These are phyloP conservation scores for Taxidea taxus DNA, from an alignment of 2,113 vertebrate genomes.

Conservation along the genomic window DNA sequence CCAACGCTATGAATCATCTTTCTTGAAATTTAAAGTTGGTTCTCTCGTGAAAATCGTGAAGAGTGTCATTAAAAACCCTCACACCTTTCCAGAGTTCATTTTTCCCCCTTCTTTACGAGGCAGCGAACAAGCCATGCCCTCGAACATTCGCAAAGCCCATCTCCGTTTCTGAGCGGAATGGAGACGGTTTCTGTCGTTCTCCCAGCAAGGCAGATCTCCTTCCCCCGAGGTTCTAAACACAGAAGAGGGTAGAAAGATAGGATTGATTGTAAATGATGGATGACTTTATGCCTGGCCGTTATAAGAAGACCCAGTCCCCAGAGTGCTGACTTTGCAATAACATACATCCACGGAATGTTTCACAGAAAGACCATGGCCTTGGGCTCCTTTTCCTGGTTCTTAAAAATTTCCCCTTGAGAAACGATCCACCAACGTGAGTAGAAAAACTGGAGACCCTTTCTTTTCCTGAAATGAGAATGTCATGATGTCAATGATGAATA, in stretches of 20 bases:
- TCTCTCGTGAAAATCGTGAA: background rate
- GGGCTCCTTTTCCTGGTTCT: background rate
- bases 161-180: background rate
- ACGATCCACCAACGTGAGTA: background rate
- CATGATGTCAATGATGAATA: background rate
- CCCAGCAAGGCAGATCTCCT: background rate
- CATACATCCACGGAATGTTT: background rate
- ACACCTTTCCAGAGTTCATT: background rate
- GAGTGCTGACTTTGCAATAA: background rate
- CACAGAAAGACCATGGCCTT: background rate
- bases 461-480: background rate
- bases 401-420: background rate
- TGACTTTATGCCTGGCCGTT: background rate
- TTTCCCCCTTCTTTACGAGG: background rate
- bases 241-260: background rate
- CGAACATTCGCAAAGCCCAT: background rate
- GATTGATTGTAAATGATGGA: background rate
- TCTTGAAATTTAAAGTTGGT: background rate
- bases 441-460: background rate
- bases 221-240: background rate
- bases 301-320: fast-evolving
- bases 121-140: background rate
- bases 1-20: background rate
- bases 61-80: background rate
- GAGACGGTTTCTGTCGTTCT: background rate